Percentiles rank a stretch among this genome's conserved stretches.
These are phyloP conservation scores for Globodera ellingtonae DNA, from an alignment of 1,140 invertebrate species.

Conservation along the genomic window DNA sequence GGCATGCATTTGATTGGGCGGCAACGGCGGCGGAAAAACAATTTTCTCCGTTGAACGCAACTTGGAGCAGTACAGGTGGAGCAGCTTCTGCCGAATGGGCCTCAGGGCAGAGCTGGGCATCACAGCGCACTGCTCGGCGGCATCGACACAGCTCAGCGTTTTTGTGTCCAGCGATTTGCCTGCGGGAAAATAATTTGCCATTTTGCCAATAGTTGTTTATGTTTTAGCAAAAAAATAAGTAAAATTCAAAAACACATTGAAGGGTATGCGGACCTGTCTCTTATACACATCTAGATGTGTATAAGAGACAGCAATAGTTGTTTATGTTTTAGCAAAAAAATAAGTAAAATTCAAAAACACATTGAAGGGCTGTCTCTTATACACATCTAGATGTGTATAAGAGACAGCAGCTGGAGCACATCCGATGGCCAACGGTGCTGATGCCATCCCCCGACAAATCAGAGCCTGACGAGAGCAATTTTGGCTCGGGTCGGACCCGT, in stretches of 20 bases:
- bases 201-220: background rate
- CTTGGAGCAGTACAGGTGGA: constrained; percentile 7
- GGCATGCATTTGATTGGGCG: background rate
- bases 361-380: too few relatives aligned
- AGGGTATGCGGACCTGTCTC: too few relatives aligned
- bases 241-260: too few relatives aligned
- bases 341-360: too few relatives aligned
- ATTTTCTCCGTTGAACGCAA: background rate
- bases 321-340: too few relatives aligned
- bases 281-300: too few relatives aligned
- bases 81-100: constrained; percentile 12
- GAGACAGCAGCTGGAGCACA: too few relatives aligned
- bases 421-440: constrained; percentile 22
- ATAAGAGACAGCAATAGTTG: too few relatives aligned
- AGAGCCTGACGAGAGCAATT: constrained; percentile 31
- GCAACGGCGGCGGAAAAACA: background rate
- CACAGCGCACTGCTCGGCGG: constrained; percentile 8
- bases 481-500: background rate
- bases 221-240: too few relatives aligned
- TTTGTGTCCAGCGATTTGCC: constrained; percentile 26
- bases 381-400: too few relatives aligned
- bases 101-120: background rate
- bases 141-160: constrained; percentile 16
- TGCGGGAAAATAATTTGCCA: background rate
- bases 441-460: constrained; percentile 21